phyloP scores from a whole-genome alignment of 2,888 invertebrate genomes.

The Limnephilus auricula region DNA sequence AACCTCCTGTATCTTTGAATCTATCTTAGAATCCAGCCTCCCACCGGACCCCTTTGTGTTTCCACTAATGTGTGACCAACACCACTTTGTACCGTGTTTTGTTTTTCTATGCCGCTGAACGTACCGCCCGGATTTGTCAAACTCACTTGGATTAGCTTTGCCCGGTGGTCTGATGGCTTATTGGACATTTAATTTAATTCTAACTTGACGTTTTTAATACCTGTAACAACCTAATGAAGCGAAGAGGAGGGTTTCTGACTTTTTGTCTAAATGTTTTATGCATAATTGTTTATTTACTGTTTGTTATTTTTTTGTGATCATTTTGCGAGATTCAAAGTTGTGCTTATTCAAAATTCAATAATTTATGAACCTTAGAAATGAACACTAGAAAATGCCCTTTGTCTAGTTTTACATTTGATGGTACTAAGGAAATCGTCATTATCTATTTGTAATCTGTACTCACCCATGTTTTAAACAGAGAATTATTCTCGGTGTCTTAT shows the following conservation, averaged over 20 bases:
- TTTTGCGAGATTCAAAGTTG: no score
- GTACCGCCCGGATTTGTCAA: constrained; percentile 45
- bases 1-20: neutral
- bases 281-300: no score
- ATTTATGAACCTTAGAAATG: no score
- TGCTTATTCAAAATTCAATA: no score
- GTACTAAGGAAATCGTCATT: no score
- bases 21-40: constrained; percentile 28
- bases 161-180: constrained; percentile 26
- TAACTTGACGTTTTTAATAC: neutral
- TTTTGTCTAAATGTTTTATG: neutral
- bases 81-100: constrained; percentile 43
- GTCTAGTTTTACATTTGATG: no score
- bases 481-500: no score
- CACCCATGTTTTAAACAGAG: no score
- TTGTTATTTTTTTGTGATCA: no score
- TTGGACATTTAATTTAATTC: neutral
- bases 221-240: neutral
- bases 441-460: no score
- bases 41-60: constrained; percentile 53
- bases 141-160: constrained; percentile 38
- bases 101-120: constrained; percentile 16
- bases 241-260: neutral
- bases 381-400: no score
- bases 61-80: constrained; percentile 52